Evolutionary conservation across 2,113 vertebrate species (phyloP), one percentile per base, ranked within the genome.

Genomic region (Fregetta grallaria): DNA sequence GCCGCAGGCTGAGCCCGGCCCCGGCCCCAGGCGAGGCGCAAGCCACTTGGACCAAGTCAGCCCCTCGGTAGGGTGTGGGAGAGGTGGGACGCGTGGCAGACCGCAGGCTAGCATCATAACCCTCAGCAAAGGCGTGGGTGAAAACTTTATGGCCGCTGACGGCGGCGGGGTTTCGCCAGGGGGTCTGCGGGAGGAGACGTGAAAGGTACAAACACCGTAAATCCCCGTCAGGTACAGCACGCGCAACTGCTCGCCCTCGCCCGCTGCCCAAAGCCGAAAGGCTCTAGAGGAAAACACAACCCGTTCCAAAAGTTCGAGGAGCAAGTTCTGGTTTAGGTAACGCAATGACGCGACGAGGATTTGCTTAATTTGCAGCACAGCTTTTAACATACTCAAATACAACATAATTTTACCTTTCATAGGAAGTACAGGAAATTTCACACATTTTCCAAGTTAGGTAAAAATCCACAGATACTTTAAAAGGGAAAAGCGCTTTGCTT

Each of bases 161-260:
- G 9, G 93, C 20, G 2, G 59, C 21, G 9, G 22, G 34, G 67
- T 42, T 88, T 38, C 11, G 3, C 30, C 52, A 34, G 30, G 27
- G n/a, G 61, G 81, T 63, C 72, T n/a, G 55, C 4, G 1, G 65
- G 76, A 86, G 49, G 50, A 27, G 47, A 78, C 1, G 34, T 1
- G 16, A 56, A 50, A 13, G 20, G 58, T 38, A 53, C 15, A 5
- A 56, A 47, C 0, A 2, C 11, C 4, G 1, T 23, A 49, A 72
- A 93, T 29, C 49, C 26, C 47, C 1, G 8, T 11, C 72, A 74
- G 50, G 50, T 36, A 49, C 9, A 1, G 79, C 8, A 1, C 11
- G 3, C 1, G 0, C 9, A 1, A 26, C 7, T 2, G 13, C 56
- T 40, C 4, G 0, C 29, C 50, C 22, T 62, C 2, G 0, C n/a